Base-by-base conservation (phyloP, 1,140 invertebrate species). In the Drosophila pectinifera region DNA sequence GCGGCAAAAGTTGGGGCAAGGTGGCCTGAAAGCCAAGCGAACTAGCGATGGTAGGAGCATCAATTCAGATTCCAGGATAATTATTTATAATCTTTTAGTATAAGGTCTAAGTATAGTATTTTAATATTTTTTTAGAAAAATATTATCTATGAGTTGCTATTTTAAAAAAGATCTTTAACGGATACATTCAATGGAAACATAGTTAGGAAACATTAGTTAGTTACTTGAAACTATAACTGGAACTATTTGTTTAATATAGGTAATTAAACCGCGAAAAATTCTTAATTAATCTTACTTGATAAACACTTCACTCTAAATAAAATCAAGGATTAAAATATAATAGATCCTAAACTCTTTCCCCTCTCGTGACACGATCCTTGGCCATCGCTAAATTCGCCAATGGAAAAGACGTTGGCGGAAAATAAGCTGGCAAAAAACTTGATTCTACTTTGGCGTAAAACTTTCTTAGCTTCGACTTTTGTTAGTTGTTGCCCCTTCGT, bases 381-480 rank as follows among this genome's bases (percentile, higher is more conserved):
- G 4, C 5, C 39, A 61, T 73, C 68, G 4, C 54, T 69, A 79
- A 38, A 79, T 61, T 69, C 39, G 48, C 64, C 64, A 68, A 75
- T 70, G 63, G 68, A 78, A 70, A 88, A 88, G 76, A 78, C 79
- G 79, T 58, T 77, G 65, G 68, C 79, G 74, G 84, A 88, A 88
- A 88, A 88, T 88, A 88, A 88, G 84, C 83, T 88, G 80, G 68
- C 68, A 70, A 70, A 75, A 84, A 86, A 88, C 78, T 82, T 86
- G 83, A 67, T 77, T 77, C 73, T 77, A 81, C 83, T 86, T 86
- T 82, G 81, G 75, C 36, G 49, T 56, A 76, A 88, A 88, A 79
- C 79, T 79, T 82, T 88, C 76, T 75, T 89, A 83, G 79, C 83
- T 86, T 81, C 69, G 76, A 72, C 68, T 69, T 64, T 55, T 67